Conservation (phyloP, 2,113 vertebrate species). For the Otis tarda region DNA sequence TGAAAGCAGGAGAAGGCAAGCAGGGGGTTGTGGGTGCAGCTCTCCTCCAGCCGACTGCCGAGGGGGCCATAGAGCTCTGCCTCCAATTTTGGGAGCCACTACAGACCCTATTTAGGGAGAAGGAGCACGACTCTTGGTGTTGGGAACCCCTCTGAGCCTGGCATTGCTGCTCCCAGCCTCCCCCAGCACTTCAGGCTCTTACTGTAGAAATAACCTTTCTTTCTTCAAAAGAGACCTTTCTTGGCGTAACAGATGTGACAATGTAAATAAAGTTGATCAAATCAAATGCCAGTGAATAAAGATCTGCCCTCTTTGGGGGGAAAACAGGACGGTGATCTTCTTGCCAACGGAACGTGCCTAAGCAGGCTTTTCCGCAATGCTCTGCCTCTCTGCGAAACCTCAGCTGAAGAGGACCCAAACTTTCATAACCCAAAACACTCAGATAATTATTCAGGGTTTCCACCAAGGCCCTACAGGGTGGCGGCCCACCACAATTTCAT, state of each 20-base stretch:
- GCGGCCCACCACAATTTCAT: conserved; percentile 37
- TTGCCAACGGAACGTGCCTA: not conserved
- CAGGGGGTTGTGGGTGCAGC: fast-evolving
- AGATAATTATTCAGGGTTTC: conserved; percentile 53
- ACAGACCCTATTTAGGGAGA: not conserved
- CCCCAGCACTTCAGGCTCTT: not conserved
- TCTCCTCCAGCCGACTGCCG: not conserved
- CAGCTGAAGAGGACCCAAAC: not conserved
- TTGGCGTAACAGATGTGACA: not conserved
- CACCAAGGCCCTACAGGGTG: conserved; percentile 48
- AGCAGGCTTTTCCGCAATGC: not conserved
- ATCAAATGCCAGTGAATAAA: not conserved
- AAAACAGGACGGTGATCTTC: not conserved
- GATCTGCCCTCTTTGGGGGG: not conserved
- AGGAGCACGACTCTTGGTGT: not conserved
- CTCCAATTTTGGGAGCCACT: not conserved
- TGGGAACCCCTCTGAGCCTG: not conserved
- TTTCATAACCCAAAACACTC: conserved; percentile 11
- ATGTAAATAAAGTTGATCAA: not conserved
- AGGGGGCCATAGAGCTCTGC: not conserved
- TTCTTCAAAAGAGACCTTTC: not conserved
- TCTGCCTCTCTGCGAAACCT: not conserved
- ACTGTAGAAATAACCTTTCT: not conserved
- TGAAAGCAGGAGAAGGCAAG: not conserved
- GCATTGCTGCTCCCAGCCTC: not conserved